These are phyloP conservation scores for Esox lucius DNA, from an alignment of 2,797 vertebrate genomes.

Conservation along the genomic window DNA sequence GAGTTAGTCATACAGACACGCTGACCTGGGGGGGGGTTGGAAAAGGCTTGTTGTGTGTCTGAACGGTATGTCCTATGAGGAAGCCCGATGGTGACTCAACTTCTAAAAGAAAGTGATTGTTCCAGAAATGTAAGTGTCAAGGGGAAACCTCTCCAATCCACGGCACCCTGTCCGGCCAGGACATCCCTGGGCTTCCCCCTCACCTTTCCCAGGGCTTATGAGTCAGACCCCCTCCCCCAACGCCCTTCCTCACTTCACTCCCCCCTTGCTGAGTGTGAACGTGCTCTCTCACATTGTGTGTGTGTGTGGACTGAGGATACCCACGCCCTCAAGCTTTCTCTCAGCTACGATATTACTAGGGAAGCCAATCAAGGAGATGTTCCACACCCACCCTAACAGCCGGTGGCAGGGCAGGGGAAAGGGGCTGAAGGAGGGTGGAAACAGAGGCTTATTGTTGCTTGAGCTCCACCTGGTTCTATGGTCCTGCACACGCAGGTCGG, in stretches of 20 bases:
- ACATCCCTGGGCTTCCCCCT: conserved; percentile 5
- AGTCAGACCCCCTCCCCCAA: not conserved
- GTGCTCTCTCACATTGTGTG: not conserved
- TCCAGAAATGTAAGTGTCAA: not conserved
- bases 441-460: conserved; percentile 49
- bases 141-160: not conserved
- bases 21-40: conserved; percentile 10
- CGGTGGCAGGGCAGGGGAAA: conserved; percentile 40
- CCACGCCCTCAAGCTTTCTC: not conserved
- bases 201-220: conserved; percentile 7
- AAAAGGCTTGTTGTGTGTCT: conserved; percentile 4
- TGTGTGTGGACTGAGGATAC: not conserved
- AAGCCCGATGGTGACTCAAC: conserved; percentile 17
- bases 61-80: conserved; percentile 22
- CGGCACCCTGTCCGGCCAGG: conserved; percentile 4
- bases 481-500: conserved; percentile 59
- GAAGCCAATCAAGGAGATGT: too few relatives aligned
- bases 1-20: not conserved
- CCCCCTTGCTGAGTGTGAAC: conserved; percentile 2
- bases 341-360: not conserved
- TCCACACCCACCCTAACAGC: conserved; percentile 45
- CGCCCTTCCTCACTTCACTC: not conserved
- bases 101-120: not conserved
- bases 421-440: conserved; percentile 48
- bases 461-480: conserved; percentile 61